A percentile compares a stretch with the other conserved stretches of the same genome.
Conservation (phyloP, 2,888 invertebrate species). For the Cerceris ruficornis region DNA sequence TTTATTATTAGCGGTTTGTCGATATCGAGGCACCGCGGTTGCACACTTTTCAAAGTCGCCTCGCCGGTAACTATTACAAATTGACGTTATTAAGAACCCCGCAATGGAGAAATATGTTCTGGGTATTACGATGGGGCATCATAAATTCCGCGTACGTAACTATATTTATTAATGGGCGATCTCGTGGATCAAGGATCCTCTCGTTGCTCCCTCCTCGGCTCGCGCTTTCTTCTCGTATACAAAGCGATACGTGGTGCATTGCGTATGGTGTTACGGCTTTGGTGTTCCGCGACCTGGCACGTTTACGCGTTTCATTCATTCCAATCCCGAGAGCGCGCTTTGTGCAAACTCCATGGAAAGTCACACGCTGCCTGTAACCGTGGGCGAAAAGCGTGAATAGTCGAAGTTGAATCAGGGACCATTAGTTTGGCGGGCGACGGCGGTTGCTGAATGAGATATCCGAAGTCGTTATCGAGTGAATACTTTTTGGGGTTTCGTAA, state of each 20-base stretch:
- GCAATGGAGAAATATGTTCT: slow-evolving; percentile 36
- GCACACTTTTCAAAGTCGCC: slow-evolving; percentile 35
- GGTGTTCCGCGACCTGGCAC: slow-evolving; percentile 28
- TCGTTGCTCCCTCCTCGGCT: neutral
- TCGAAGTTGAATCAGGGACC: too few species aligned
- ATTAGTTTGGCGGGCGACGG: too few species aligned
- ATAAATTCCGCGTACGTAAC: slow-evolving; percentile 39
- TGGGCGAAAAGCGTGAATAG: too few species aligned
- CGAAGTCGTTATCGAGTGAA: too few species aligned
- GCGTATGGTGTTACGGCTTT: slow-evolving; percentile 37
- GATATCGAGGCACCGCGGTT: slow-evolving; percentile 35
- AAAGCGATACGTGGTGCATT: slow-evolving; percentile 16
- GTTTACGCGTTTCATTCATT: slow-evolving; percentile 53
- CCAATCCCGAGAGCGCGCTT: slow-evolving; percentile 30
- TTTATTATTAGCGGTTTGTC: slow-evolving; percentile 39
- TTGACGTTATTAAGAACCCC: slow-evolving; percentile 53
- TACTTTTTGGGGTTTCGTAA: too few species aligned
- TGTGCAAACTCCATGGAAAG: slow-evolving; percentile 32
- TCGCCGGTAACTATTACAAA: slow-evolving; percentile 48
- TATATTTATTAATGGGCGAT: slow-evolving; percentile 44
- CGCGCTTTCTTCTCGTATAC: slow-evolving; percentile 17
- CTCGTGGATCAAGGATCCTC: slow-evolving; percentile 13
- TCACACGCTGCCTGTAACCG: slow-evolving; percentile 1
- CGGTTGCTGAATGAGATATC: too few species aligned
- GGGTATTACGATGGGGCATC: slow-evolving; percentile 25